These are phyloP conservation scores for Baccha elongata DNA, from an alignment of 2,888 invertebrate genomes.

Conservation along the genomic window DNA sequence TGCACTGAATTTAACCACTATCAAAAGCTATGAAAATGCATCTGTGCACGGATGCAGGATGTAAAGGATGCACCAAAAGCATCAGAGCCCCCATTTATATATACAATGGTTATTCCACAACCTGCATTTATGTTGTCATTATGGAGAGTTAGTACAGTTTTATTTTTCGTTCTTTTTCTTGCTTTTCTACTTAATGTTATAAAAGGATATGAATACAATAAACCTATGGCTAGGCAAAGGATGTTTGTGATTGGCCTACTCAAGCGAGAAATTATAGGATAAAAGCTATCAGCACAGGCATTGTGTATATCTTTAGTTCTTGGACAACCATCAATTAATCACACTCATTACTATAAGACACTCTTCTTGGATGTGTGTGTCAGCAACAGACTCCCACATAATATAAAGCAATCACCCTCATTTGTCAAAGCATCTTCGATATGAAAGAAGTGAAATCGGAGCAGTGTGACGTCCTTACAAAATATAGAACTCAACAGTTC, in stretches of 20 bases:
- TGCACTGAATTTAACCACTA: conserved; percentile 66
- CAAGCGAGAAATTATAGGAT: conserved; percentile 67
- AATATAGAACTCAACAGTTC: conserved; percentile 35
- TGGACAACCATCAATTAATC: conserved; percentile 60
- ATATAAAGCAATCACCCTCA: conserved; percentile 60
- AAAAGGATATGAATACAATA: conserved; percentile 8
- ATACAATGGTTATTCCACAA: conserved; percentile 16
- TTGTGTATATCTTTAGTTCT: conserved; percentile 9
- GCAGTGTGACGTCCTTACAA: conserved; percentile 55
- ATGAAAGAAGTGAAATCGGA: conserved; percentile 62
- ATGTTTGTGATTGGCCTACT: conserved; percentile 59
- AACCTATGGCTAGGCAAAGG: conserved; percentile 49
- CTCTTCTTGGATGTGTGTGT: conserved; percentile 51
- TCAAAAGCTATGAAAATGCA: conserved; percentile 51
- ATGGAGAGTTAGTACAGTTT: conserved; percentile 14
- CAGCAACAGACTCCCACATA: conserved; percentile 57
- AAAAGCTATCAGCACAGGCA: conserved; percentile 48
- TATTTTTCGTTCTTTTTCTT: neutral
- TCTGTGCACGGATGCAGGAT: conserved; percentile 56
- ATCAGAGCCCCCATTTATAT: neutral
- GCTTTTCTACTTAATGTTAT: neutral
- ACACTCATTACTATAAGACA: conserved; percentile 56
- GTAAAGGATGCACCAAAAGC: conserved; percentile 41
- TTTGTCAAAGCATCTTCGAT: conserved; percentile 52
- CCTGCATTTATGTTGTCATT: conserved; percentile 46